Evolutionary conservation across 2,888 invertebrate species (phyloP).

Genomic region (Reticulitermes lucifugus): DNA sequence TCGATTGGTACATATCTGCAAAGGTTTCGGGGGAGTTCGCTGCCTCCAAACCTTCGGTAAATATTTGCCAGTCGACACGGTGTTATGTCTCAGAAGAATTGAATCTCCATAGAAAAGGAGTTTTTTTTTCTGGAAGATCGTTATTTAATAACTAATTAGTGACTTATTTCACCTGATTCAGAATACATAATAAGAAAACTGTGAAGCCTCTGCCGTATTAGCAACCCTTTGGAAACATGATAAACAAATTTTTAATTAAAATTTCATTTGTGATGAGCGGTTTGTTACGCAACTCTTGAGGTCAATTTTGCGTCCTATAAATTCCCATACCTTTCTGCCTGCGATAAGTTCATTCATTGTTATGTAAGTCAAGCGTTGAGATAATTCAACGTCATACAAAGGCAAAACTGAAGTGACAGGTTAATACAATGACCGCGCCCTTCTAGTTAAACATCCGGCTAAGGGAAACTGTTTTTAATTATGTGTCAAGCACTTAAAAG

Average conservation of each 20-base stretch:
- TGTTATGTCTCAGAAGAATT: no score
- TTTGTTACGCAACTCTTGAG: neutral
- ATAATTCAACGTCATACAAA: conserved; percentile 16
- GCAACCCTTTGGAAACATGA: no score
- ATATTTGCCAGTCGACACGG: no score
- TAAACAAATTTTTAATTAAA: neutral
- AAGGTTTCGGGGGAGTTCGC: no score
- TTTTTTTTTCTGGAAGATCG: no score
- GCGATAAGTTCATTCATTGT: neutral
- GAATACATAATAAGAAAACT: neutral
- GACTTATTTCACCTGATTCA: no score
- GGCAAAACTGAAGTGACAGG: neutral
- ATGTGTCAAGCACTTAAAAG: conserved; percentile 7
- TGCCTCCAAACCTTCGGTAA: no score
- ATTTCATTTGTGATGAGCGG: neutral
- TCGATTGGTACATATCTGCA: no score
- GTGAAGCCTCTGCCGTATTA: no score
- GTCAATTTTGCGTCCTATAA: neutral
- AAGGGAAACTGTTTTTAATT: neutral
- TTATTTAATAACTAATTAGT: no score
- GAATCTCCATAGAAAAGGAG: no score
- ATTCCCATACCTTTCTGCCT: neutral
- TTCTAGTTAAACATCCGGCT: neutral
- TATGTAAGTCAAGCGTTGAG: neutral
- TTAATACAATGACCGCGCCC: neutral